Evolutionary conservation across 92 coral and sea anemone species (phyloP), one percentile per base, ranked within the genome.

Genomic region (Umimayanthus kanabou): DNA sequence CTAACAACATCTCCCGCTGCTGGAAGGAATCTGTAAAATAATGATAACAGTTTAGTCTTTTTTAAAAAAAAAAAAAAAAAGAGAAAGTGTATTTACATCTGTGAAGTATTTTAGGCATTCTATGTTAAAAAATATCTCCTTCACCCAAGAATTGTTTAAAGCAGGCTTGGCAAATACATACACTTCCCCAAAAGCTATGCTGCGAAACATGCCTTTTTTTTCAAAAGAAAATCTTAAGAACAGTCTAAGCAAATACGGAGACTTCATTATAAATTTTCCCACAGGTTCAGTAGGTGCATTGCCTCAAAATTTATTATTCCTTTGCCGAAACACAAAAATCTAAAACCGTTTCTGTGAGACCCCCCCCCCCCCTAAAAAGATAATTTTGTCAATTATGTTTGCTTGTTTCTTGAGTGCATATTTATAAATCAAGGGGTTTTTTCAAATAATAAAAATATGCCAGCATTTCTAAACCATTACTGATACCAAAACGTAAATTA

Each of bases 1-100:
- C 92, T 30, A 95, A 89, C 25, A 95, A 90, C 93, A 93, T 83
- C 85, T 95, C 98, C 45, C 90, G 89, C 39, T 91, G 93, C 37
- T 80, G 98, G 82, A 95, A 86, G 61, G 98, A 95, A 67, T 93
- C 98, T 95, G 74, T 14, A 61, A 75, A 50, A n/a, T 25, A 77
- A 42, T 18, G n/a, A 58, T 33, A 73, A 73, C 26, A 55, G n/a
- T 6, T 28, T 25, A 15, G 37, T 76, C 40, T 57, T 39, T 30
- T 29, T 30, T 57, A 23, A 57, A 80, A 30, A 57, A 6, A 57
- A 80, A 30, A 57, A 6, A 25, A 22, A 45, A 33, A 33, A 25
- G 10, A 45, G 28, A 22, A 5, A 39, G 25, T 3, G 10, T 25
- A 16, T 10, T 25, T 10, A 8, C 65, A 2, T 57, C 6, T 61